phyloP scores from a whole-genome alignment of 2,797 vertebrate species.

The Phoeniculus purpureus region DNA sequence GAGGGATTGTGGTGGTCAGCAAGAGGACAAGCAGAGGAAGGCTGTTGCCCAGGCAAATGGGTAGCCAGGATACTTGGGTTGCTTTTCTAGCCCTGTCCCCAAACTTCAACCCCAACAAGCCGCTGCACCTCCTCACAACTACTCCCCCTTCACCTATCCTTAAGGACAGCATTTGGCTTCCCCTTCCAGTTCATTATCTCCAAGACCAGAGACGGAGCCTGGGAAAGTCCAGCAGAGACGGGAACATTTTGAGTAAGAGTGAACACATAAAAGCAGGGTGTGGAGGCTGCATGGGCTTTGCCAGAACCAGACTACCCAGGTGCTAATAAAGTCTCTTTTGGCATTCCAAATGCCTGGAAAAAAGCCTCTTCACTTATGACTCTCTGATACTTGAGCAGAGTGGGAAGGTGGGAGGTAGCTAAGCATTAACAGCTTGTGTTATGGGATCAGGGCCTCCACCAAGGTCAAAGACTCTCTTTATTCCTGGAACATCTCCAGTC shows the following conservation, averaged over 20 bases:
- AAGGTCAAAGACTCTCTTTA: constrained; percentile 35
- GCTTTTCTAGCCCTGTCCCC: not conserved
- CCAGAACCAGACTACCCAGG: constrained; percentile 35
- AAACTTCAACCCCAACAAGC: not conserved
- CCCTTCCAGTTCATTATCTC: not conserved
- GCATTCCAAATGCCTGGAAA: constrained; percentile 2
- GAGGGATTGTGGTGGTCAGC: not conserved
- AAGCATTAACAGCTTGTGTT: constrained; percentile 53
- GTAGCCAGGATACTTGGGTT: not conserved
- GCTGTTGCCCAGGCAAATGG: not conserved
- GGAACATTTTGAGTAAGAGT: constrained; percentile 41
- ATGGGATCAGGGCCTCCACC: not conserved
- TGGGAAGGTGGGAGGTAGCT: constrained; percentile 25
- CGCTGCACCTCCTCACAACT: not conserved
- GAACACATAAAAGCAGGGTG: constrained; percentile 41
- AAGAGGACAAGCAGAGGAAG: not conserved
- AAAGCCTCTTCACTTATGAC: constrained; percentile 6
- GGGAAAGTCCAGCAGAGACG: constrained; percentile 56
- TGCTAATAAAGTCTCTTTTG: not conserved
- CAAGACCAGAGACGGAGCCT: constrained; percentile 39
- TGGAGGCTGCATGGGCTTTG: not conserved
- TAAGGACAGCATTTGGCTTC: not conserved
- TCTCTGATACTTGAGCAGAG: not conserved
- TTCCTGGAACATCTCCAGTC: constrained; percentile 61
- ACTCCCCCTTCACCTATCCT: not conserved